These are phyloP conservation scores for Athalia circularis DNA, from an alignment of 2,888 invertebrate genomes.

Conservation along the genomic window DNA sequence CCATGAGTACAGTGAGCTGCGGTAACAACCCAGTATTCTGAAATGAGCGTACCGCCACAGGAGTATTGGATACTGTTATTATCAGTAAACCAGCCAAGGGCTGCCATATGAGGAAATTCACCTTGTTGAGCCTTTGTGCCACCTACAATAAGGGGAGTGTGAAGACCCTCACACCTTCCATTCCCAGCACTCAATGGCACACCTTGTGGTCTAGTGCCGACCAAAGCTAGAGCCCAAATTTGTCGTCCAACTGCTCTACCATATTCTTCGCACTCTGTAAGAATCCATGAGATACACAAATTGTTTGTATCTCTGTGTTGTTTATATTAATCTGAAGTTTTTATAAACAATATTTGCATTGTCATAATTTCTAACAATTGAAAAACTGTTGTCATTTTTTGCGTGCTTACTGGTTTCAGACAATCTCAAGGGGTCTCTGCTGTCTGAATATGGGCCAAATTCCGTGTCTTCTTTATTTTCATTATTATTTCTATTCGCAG, in stretches of 20 bases:
- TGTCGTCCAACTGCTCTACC: slow-evolving; percentile 19
- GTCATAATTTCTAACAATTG: neutral
- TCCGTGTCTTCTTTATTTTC: neutral
- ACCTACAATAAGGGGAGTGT: slow-evolving; percentile 37
- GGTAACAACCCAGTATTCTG: slow-evolving; percentile 62
- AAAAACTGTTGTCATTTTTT: neutral
- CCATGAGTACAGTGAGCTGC: slow-evolving; percentile 66
- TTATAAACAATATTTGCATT: neutral
- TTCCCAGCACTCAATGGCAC: neutral
- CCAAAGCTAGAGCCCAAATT: slow-evolving; percentile 26
- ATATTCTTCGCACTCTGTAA: slow-evolving; percentile 42
- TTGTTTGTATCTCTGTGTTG: neutral
- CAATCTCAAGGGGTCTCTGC: slow-evolving; percentile 9
- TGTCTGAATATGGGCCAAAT: neutral
- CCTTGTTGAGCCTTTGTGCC: slow-evolving; percentile 18
- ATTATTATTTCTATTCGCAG: neutral
- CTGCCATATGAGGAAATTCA: slow-evolving; percentile 68
- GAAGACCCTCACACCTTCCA: slow-evolving; percentile 12
- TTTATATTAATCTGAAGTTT: neutral
- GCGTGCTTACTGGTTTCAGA: slow-evolving; percentile 33
- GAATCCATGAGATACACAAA: neutral
- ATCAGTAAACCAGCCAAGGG: slow-evolving; percentile 60
- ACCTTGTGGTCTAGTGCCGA: slow-evolving; percentile 14
- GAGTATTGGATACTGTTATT: slow-evolving; percentile 56
- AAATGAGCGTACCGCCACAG: slow-evolving; percentile 68